Base-by-base conservation (phyloP, 2,113 vertebrate genomes). In the Conger conger region DNA sequence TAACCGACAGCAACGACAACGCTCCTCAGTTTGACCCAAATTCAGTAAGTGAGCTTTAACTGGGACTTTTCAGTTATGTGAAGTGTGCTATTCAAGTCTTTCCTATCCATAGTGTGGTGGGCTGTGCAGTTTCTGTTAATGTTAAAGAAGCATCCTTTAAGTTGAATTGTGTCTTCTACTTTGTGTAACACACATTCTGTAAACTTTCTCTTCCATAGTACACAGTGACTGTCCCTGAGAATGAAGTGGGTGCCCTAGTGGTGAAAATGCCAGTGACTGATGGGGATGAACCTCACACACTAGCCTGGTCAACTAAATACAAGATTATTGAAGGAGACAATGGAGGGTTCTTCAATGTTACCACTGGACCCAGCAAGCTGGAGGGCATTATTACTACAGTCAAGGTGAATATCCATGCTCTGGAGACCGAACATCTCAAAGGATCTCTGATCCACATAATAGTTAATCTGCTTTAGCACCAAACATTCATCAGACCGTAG, bases 1-100 rank as follows among this genome's bases (percentile, higher is more conserved):
- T 99, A 87, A 91, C 87, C 0, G 97, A 98, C 0, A 89, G 88
- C 83, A 98, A 99, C 0, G 97, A 98, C 91, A 96, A 97, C 1
- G 36, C 93, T 40, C 98, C 98, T 0, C 0, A 86, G 68, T 73
- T 73, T 73, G 27, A 8, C 0, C 68, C 4, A 11, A 30, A 0
- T 73, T 9, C 11, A 6, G 68, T 73, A 73, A 73, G 68, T 27
- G 5, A 63, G 20, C 57, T 23, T 73, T 33, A 30, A 13, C 27
- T 30, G 27, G 5, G 30, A 13, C 1, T 33, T 33, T 73, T 33
- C 68, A 73, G 68, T 73, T 73, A 73, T 13, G n/a, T 30, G 5
- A 33, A 73, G 18, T 60, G 27, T 60, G 4, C 18, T 16, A 42
- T 42, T 42, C 40, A 42, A 42, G 40, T 42, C 15, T 0, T 1